phyloP scores from a whole-genome alignment of 2,888 invertebrate species.

The Palloptera scutellata region DNA sequence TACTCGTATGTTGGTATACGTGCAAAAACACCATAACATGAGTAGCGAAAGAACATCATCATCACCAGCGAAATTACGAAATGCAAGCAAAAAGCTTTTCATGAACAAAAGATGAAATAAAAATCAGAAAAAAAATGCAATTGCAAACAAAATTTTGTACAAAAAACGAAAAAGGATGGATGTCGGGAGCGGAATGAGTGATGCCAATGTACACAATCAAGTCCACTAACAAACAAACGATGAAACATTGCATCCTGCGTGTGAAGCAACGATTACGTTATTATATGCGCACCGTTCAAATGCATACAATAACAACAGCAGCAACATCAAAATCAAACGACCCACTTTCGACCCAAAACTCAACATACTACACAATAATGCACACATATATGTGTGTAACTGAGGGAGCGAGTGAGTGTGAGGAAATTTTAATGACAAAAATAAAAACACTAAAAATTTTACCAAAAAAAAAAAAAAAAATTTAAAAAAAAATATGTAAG shows the following conservation, averaged over 20 bases:
- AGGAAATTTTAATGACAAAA: constrained; percentile 53
- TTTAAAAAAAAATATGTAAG: constrained; percentile 23
- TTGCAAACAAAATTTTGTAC: constrained; percentile 26
- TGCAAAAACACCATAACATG: background rate
- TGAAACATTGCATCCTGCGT: constrained; percentile 25
- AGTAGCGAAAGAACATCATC: constrained; percentile 7
- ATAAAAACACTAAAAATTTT: constrained; percentile 41
- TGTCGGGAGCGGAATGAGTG: background rate
- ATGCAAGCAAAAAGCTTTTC: constrained; percentile 12
- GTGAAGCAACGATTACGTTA: constrained; percentile 22
- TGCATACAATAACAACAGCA: constrained; percentile 18
- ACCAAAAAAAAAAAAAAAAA: constrained; percentile 26
- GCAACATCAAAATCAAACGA: constrained; percentile 42
- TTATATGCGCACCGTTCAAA: constrained; percentile 10
- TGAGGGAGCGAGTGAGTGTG: constrained; percentile 19
- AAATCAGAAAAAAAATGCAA: constrained; percentile 22
- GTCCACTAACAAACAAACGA: background rate
- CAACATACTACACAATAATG: constrained; percentile 17
- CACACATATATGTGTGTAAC: constrained; percentile 1
- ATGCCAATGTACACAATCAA: background rate
- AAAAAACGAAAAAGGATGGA: constrained; percentile 12
- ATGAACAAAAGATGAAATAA: constrained; percentile 10
- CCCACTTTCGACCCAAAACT: constrained; percentile 57
- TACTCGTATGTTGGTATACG: too few species aligned
- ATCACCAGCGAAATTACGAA: constrained; percentile 6